Conservation (phyloP, 2,797 vertebrate genomes). For the Pantherophis alleghaniensis region DNA sequence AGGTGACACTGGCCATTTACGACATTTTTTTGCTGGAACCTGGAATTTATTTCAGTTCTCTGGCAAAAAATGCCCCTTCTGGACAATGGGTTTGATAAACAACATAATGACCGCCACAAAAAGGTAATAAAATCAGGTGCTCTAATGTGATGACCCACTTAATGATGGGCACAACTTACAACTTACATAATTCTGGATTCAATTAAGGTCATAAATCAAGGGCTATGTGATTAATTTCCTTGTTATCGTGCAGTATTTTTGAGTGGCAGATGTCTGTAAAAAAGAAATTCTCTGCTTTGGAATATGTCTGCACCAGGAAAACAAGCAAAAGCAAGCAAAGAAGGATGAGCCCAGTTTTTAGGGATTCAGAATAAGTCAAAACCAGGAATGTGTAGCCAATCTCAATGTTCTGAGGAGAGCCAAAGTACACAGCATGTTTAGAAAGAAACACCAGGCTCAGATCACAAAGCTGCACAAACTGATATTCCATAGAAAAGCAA, state of each 20-base stretch:
- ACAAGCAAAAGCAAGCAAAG: slow-evolving; percentile 1
- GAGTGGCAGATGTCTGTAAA: not conserved
- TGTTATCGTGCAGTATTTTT: not conserved
- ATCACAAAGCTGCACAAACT: not conserved
- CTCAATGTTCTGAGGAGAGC: not conserved
- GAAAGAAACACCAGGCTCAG: not conserved
- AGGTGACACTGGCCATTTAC: not conserved
- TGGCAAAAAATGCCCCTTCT: not conserved
- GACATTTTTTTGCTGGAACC: not conserved
- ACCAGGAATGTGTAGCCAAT: not conserved
- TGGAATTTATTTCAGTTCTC: not conserved
- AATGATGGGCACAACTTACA: not conserved
- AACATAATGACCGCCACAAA: not conserved
- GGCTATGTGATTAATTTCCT: not conserved
- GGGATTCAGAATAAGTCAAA: not conserved
- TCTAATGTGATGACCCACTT: not conserved
- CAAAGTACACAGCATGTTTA: not conserved
- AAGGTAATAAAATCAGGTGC: not conserved
- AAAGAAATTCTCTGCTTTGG: not conserved
- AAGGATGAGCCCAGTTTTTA: not conserved
- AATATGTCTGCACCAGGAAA: not conserved
- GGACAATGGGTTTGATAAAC: not conserved
- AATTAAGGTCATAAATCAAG: not conserved
- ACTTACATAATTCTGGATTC: not conserved
- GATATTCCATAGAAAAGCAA: slow-evolving; percentile 23